Percentiles rank a stretch among this genome's conserved stretches.
These are phyloP conservation scores for Chlorocebus sabaeus DNA, from an alignment of 2,113 vertebrate species.

Conservation along the genomic window DNA sequence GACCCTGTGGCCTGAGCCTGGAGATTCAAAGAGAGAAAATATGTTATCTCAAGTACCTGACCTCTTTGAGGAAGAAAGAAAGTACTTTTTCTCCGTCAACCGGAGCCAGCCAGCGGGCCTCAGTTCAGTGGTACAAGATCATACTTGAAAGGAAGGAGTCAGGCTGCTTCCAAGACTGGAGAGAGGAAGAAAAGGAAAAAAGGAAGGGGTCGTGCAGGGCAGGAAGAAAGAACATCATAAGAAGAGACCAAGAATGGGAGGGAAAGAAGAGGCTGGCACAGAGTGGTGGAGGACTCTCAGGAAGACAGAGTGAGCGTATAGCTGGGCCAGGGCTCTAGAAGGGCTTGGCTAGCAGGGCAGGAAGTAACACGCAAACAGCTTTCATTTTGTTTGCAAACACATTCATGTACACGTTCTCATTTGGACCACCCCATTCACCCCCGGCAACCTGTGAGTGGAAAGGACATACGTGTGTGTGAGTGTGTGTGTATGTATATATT, in stretches of 20 bases:
- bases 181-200: background rate
- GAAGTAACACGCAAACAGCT: background rate
- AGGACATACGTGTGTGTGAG: background rate
- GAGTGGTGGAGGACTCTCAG: background rate
- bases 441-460: background rate
- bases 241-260: background rate
- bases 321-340: background rate
- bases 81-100: background rate
- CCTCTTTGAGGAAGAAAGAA: background rate
- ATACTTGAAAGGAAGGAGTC: background rate
- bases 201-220: no score
- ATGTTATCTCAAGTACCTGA: background rate
- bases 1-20: slow-evolving; percentile 91
- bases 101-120: background rate
- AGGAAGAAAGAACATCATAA: background rate
- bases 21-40: slow-evolving; percentile 51
- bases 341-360: background rate
- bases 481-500: no score
- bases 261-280: background rate
- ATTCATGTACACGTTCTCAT: background rate
- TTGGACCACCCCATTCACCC: background rate
- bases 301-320: background rate
- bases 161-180: background rate
- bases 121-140: background rate
- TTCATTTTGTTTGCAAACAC: background rate